Evolutionary conservation across 2,113 vertebrate genomes (phyloP), one percentile per base, ranked within the genome.

Genomic region (Halcyon malimbica): DNA sequence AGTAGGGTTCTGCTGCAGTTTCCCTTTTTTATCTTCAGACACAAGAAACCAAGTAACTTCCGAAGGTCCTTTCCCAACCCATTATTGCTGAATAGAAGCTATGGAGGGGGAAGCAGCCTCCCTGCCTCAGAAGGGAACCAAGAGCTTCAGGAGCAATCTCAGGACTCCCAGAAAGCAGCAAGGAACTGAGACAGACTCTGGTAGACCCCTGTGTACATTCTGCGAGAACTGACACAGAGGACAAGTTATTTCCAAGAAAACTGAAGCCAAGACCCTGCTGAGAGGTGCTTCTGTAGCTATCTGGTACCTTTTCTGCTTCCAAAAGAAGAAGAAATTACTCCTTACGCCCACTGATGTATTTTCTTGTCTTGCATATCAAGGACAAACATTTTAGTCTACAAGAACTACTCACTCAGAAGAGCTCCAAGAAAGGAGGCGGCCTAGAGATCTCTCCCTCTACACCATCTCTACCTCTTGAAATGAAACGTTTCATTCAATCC

Each of bases 191-290:
- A 23, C 1, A 2, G 28, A 39, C 46, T 73, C 35, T 67, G 33
- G 46, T 3, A 46, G 35, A 41, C 10, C 11, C 13, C 31, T 0
- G 1, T 17, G 14, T 26, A 48, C 25, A 5, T 48, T 56, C 42
- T 69, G n/a, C n/a, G n/a, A 56, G 73, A 83, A 68, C 37, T 42
- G 57, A 65, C 62, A 75, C 4, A 13, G 39, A 69, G 7, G 51
- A 71, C 13, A 67, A 83, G 48, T 63, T 64, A 57, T 23, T 87
- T 83, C 42, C 77, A 78, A 57, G 42, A 73, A 82, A 74, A 74
- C 23, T 46, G 83, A 74, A 90, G 42, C 60, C 48, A 59, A 48
- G 23, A n/a, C 54, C 29, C 67, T 44, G 28, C 31, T 26, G 48
- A 46, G 73, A 77, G 15, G 70, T 7, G 2, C 26, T 69, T 39